Evolutionary conservation across 2,797 vertebrate genomes (phyloP), one percentile per base, ranked within the genome.

Genomic region (Fistularia commersonii): DNA sequence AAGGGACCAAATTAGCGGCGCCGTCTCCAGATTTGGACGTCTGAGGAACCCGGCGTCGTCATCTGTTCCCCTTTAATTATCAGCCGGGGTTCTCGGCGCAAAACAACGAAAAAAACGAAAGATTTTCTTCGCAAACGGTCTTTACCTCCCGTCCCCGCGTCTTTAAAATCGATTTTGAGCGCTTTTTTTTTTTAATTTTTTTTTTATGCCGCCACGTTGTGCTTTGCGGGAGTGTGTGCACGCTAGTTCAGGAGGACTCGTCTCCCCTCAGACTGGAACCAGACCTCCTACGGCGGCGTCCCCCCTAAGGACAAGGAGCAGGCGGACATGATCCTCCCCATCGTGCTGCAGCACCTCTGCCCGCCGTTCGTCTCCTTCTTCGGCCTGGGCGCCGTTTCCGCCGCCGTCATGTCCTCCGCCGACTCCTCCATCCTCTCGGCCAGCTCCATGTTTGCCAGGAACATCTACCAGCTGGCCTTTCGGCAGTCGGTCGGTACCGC

Each of bases 351-450:
- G 67, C 91, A 98, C 62, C 93, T 98, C 48, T 98, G 97, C 55
- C 97, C 97, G 0, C 86, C 94, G 2, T 98, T 96, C 8, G 86
- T 98, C 73, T 98, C 97, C 0, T 96, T 97, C 76, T 98, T 99
- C 33, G 97, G 97, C 35, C 90, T 99, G 0, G 96, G 96, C 0
- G 97, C 97, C 0, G 96, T 99, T 14, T 98, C 96, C 45, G 97
- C 97, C 48, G 97, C 97, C 0, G 97, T 99, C 66, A 99, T 99
- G 97, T 99, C 97, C 0, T 99, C 97, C 6, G 96, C 96, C 39
- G 97, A 99, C 79, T 99, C 97, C 31, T 99, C 97, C 45, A 98
- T 99, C 75, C 87, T 99, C 55, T 99, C 97, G 36, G 97, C 97
- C 14, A 98, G 96, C 82, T 98, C 97, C 36, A 99, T 99, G 97